Percentiles rank a stretch among this genome's conserved stretches.
phyloP scores from a whole-genome alignment of 2,797 vertebrate genomes.

The Cynopterus sphinx region DNA sequence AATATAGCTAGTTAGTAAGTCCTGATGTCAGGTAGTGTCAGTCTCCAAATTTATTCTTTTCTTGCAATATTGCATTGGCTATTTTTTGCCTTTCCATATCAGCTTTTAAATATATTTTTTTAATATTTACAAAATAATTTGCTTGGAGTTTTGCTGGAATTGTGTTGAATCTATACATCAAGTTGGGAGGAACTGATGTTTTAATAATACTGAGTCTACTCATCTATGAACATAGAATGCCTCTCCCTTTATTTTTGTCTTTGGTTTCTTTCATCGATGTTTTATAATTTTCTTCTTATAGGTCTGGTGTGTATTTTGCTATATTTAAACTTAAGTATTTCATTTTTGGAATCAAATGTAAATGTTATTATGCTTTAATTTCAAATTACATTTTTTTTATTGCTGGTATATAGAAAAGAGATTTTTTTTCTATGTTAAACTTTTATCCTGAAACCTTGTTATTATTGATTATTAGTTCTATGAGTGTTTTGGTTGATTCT shows the following conservation, averaged over 20 bases:
- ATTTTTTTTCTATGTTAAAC: not conserved
- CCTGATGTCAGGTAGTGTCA: not conserved
- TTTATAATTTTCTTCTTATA: not conserved
- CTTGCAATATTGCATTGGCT: not conserved
- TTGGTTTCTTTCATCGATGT: not conserved
- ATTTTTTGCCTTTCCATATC: not conserved
- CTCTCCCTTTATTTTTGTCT: not conserved
- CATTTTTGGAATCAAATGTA: not conserved
- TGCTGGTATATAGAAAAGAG: not conserved
- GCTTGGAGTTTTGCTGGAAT: not conserved
- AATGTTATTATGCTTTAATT: not conserved
- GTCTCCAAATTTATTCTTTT: not conserved
- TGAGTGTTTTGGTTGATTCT: not conserved
- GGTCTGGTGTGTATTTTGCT: not conserved
- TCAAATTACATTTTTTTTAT: not conserved
- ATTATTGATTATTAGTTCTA: not conserved
- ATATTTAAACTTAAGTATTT: not conserved
- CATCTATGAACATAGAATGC: not conserved
- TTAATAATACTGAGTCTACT: not conserved
- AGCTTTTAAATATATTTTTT: not conserved
- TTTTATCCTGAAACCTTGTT: not conserved
- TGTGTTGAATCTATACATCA: not conserved
- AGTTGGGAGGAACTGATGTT: not conserved
- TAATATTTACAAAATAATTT: not conserved
- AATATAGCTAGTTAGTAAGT: not conserved